Evolutionary conservation across 2,797 vertebrate genomes (phyloP), one percentile per base, ranked within the genome.

Genomic region (Lepilemur septentrionalis): DNA sequence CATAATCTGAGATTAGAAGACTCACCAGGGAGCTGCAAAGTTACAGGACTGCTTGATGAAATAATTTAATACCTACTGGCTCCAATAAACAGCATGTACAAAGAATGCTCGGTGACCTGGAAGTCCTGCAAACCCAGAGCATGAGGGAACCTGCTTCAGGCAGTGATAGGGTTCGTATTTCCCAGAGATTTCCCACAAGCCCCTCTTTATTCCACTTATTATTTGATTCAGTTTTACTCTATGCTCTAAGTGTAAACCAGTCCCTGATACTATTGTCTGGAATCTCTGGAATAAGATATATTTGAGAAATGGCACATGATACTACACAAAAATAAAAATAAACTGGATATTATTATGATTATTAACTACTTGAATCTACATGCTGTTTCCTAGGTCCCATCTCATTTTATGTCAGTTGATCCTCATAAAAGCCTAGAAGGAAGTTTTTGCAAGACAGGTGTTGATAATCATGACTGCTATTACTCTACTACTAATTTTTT

Each of bases 21-120:
- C 95, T 84, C 96, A 88, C 95, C 69, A 91, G 96, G 97, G 97
- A 96, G 93, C 96, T 82, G 76, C 94, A 97, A 97, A 97, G 96
- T 97, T 97, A 96, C 86, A 97, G 96, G 95, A 97, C 93, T 94
- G 87, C 93, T 95, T 97, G 97, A 97, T 97, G 95, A 98, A 98
- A 97, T 96, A 97, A 98, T 98, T 97, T 97, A 97, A 97, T 97
- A 95, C 96, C 93, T 94, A 96, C 95, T 73, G 95, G 91, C 76
- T 97, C 86, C 93, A 94, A 94, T 96, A 98, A 98, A 96, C 97
- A 97, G 93, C 69, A 38, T 46, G 43, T 92, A 85, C 67, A 94
- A 81, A 97, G 89, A 92, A 92, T 88, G 55, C 50, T 55, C 9
- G 14, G 95, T 97, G 93, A 92, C 91, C 76, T 67, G 59, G 76